These are phyloP conservation scores for Phalacrocorax brasilianus DNA, from an alignment of 2,113 vertebrate species.

Conservation along the genomic window DNA sequence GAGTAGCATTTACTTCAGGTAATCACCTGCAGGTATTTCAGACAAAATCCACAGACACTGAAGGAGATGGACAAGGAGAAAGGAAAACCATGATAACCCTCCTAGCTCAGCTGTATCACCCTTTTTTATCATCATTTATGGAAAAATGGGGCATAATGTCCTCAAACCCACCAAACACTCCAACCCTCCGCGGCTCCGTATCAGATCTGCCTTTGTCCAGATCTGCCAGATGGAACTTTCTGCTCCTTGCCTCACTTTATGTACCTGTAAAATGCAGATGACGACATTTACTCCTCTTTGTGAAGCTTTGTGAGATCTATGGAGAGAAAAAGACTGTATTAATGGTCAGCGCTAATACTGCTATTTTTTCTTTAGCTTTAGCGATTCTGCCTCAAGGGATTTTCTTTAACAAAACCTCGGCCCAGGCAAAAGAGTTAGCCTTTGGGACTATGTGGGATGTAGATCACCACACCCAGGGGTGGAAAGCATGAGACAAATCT, in stretches of 20 bases:
- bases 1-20: neutral
- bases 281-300: neutral
- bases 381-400: neutral
- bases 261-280: neutral
- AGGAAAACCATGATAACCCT: neutral
- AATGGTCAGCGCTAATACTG: neutral
- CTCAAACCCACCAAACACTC: neutral
- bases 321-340: neutral
- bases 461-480: constrained; percentile 40
- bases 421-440: neutral
- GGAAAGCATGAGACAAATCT: constrained; percentile 22
- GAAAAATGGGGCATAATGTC: neutral
- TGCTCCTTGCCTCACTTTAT: neutral
- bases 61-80: neutral
- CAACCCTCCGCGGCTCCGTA: neutral
- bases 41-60: neutral
- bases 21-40: neutral
- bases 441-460: neutral
- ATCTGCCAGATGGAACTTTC: neutral
- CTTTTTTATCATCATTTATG: neutral
- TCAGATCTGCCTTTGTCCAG: neutral
- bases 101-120: too few species aligned
- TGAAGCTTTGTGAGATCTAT: neutral
- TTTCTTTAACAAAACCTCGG: neutral
- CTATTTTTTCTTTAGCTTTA: neutral